A percentile compares a stretch with the other conserved stretches of the same genome.
Conservation (phyloP, 1,140 invertebrate species). For the Stegodyphus dumicola region DNA sequence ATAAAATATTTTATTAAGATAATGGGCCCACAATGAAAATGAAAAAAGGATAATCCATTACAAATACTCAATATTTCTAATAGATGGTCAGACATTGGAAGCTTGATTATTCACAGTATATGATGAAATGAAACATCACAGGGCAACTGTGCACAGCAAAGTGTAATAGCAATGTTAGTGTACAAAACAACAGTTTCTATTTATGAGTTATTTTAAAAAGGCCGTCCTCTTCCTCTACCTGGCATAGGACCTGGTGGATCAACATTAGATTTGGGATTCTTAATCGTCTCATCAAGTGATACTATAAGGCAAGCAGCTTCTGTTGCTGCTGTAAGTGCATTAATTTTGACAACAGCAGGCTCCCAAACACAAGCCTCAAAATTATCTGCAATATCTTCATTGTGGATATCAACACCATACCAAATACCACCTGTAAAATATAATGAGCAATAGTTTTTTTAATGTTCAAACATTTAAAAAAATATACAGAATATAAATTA, state of each 20-base stretch:
- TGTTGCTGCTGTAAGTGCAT: slow-evolving; percentile 93
- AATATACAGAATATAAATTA: background rate
- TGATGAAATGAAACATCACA: no score
- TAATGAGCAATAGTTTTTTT: background rate
- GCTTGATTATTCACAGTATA: no score
- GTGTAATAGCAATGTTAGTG: no score
- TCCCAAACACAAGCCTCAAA: slow-evolving; percentile 96
- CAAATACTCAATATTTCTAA: no score
- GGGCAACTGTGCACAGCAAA: no score
- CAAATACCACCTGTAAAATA: slow-evolving; percentile 76
- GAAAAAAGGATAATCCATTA: no score
- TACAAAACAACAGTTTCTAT: no score
- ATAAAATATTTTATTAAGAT: no score
- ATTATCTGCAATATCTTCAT: slow-evolving; percentile 95
- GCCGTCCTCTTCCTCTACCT: slow-evolving; percentile 64
- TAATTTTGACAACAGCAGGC: slow-evolving; percentile 95
- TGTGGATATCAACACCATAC: slow-evolving; percentile 95
- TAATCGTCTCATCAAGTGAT: slow-evolving; percentile 98
- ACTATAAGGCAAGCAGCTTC: slow-evolving; percentile 96
- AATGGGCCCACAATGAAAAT: no score
- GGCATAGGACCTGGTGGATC: slow-evolving; percentile 62
- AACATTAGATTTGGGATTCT: slow-evolving; percentile 82
- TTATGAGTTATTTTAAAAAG: slow-evolving; percentile 33
- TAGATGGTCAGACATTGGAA: no score
- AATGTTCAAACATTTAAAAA: background rate